phyloP scores from a whole-genome alignment of 1,140 invertebrate genomes.

The Magallana ariakensis region DNA sequence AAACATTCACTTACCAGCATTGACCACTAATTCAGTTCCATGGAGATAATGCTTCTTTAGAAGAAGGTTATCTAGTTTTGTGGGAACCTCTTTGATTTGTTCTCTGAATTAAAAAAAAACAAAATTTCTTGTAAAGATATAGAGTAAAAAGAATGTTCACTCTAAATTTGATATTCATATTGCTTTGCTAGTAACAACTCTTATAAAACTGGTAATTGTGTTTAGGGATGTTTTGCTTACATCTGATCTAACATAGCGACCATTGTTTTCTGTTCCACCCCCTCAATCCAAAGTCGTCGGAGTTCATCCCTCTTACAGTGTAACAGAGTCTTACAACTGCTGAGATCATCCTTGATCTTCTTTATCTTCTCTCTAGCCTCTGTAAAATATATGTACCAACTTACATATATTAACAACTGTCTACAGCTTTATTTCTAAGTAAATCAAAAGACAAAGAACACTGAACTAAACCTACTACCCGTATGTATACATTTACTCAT shows the following conservation, averaged over 20 bases:
- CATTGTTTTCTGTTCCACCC: slow-evolving; percentile 94
- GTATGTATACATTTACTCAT: background rate
- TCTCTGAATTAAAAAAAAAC: slow-evolving; percentile 83
- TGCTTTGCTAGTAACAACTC: too few species aligned
- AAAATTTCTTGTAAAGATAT: background rate
- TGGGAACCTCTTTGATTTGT: slow-evolving; percentile 88
- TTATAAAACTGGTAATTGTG: too few species aligned
- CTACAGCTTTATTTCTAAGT: too few species aligned
- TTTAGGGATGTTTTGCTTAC: slow-evolving; percentile 81
- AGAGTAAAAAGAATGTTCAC: background rate
- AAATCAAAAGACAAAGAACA: background rate
- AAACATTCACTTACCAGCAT: slow-evolving; percentile 71
- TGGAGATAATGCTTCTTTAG: slow-evolving; percentile 90
- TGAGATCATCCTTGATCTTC: slow-evolving; percentile 92
- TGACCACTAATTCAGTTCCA: slow-evolving; percentile 89
- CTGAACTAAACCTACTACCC: background rate
- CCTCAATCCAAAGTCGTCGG: slow-evolving; percentile 94
- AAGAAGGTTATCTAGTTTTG: slow-evolving; percentile 86
- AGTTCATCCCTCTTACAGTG: slow-evolving; percentile 95
- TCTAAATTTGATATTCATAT: background rate
- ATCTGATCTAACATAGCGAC: slow-evolving; percentile 93
- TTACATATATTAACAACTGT: too few species aligned
- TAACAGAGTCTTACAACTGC: slow-evolving; percentile 93
- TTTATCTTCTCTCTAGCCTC: slow-evolving; percentile 90
- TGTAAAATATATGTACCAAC: slow-evolving; percentile 54